phyloP scores from a whole-genome alignment of 2,113 vertebrate species.

The Colistium nudipinnis region DNA sequence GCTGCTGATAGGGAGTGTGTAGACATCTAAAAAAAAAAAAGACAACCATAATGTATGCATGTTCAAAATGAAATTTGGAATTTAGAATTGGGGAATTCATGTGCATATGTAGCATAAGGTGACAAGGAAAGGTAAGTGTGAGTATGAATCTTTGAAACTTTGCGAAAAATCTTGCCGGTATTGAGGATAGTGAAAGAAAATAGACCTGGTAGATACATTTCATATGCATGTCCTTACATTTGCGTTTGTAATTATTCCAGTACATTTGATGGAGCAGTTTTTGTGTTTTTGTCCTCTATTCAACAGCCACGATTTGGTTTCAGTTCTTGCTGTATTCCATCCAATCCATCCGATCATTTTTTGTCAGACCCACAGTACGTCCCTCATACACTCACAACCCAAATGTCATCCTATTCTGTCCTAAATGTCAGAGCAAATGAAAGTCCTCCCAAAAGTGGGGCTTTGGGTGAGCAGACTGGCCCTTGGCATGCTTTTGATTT shows the following conservation, averaged over 20 bases:
- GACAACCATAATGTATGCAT: constrained; percentile 9
- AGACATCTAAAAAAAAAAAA: background rate
- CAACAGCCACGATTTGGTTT: background rate
- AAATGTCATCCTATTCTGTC: constrained; percentile 72
- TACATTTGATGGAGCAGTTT: background rate
- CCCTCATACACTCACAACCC: constrained; percentile 42
- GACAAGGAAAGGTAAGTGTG: constrained; percentile 26
- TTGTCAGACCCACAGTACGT: constrained; percentile 27
- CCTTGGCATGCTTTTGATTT: constrained; percentile 22
- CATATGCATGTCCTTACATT: constrained; percentile 5
- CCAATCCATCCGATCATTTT: constrained; percentile 32
- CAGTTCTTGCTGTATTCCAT: constrained; percentile 18
- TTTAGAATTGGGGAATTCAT: constrained; percentile 33
- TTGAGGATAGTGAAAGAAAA: constrained; percentile 28
- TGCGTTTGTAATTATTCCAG: background rate
- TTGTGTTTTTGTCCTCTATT: background rate
- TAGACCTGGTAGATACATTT: constrained; percentile 7
- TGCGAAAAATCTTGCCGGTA: constrained; percentile 12
- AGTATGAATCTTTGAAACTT: constrained; percentile 34
- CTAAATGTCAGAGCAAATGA: constrained; percentile 72
- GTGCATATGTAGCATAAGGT: constrained; percentile 25
- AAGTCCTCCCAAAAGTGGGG: constrained; percentile 43
- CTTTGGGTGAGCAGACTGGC: constrained; percentile 41
- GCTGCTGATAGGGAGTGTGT: constrained; percentile 3
- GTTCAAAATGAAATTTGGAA: constrained; percentile 40